phyloP scores from a whole-genome alignment of 1,140 invertebrate genomes.

The Eulimnadia texana region DNA sequence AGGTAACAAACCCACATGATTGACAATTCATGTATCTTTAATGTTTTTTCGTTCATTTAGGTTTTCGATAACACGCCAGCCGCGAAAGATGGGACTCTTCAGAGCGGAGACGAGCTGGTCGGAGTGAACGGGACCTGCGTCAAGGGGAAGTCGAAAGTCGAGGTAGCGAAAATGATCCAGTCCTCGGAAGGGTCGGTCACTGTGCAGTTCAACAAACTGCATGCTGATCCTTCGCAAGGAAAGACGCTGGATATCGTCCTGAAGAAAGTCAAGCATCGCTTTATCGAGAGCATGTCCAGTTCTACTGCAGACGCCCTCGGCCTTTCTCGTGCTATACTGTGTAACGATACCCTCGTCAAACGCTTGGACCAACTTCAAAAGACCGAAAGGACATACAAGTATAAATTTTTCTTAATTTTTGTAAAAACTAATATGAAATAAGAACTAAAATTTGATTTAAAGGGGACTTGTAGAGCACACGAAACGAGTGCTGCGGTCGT shows the following conservation, averaged over 20 bases:
- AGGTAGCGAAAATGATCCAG: conserved; percentile 97
- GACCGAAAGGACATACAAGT: conserved; percentile 41
- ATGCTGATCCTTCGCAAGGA: conserved; percentile 89
- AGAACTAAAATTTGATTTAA: not conserved
- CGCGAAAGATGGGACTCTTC: conserved; percentile 70
- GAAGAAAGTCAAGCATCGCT: conserved; percentile 93
- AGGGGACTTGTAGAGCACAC: conserved; percentile 41
- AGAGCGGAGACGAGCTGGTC: conserved; percentile 91
- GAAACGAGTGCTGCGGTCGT: conserved; percentile 56
- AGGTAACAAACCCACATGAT: conserved; percentile 27
- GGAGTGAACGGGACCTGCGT: conserved; percentile 81
- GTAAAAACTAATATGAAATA: not conserved
- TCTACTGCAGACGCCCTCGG: conserved; percentile 94
- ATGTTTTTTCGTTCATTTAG: conserved; percentile 28
- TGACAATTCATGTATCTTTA: not conserved
- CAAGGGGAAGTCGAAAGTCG: conserved; percentile 93
- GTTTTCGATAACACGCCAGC: conserved; percentile 97
- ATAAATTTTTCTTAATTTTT: not conserved
- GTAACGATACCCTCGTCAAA: conserved; percentile 93
- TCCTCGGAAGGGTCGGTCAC: conserved; percentile 74
- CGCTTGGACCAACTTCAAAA: conserved; percentile 82
- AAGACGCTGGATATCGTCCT: conserved; percentile 89
- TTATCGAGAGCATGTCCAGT: conserved; percentile 93
- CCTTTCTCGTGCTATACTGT: conserved; percentile 75
- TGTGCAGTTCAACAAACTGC: conserved; percentile 94